A percentile compares a stretch with the other conserved stretches of the same genome.
Conservation (phyloP, 2,888 invertebrate genomes). For the Athripsodes cinereus region DNA sequence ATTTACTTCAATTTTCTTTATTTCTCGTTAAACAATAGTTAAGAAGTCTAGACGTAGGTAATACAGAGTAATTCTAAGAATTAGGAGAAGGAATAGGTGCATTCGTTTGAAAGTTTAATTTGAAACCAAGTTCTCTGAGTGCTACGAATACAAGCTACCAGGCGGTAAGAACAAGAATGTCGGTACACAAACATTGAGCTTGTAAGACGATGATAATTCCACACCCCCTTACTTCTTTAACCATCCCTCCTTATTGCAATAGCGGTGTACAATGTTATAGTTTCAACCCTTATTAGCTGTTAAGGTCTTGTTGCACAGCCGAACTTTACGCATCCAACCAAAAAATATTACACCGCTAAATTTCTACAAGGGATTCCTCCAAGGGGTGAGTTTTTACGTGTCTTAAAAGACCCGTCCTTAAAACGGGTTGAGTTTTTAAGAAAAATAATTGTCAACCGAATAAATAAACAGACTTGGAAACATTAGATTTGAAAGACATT, state of each 20-base stretch:
- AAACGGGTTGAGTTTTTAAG: too few species aligned
- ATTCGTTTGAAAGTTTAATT: background rate
- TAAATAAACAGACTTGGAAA: too few species aligned
- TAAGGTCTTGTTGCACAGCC: constrained; percentile 23
- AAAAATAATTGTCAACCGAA: too few species aligned
- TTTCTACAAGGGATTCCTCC: constrained; percentile 6
- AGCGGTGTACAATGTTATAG: constrained; percentile 2
- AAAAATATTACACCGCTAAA: constrained; percentile 24
- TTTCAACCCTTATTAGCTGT: constrained; percentile 23
- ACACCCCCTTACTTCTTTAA: background rate
- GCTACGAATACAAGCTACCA: too few species aligned
- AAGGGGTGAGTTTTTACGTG: background rate
- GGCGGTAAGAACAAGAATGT: too few species aligned
- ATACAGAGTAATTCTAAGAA: too few species aligned
- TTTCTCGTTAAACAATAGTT: too few species aligned
- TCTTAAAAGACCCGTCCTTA: too few species aligned
- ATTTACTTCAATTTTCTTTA: too few species aligned
- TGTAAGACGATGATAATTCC: background rate
- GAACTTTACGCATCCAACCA: constrained; percentile 24
- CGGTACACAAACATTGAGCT: background rate
- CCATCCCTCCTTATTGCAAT: background rate
- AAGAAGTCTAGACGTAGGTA: too few species aligned
- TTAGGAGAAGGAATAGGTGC: too few species aligned
- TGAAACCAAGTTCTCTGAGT: background rate
- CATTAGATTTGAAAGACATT: too few species aligned